phyloP scores from a whole-genome alignment of 2,888 invertebrate species.

The Tolmerus cingulatus region DNA sequence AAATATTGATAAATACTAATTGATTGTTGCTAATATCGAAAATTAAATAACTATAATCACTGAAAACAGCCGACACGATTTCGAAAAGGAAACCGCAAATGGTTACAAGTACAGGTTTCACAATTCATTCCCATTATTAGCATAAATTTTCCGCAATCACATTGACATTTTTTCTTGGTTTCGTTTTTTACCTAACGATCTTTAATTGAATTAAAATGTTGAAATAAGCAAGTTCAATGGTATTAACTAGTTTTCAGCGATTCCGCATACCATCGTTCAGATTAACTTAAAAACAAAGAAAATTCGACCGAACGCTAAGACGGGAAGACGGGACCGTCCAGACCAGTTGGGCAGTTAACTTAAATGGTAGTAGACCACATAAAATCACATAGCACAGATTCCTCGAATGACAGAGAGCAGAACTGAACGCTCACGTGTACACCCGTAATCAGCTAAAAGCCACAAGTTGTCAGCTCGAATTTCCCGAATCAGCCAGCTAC shows the following conservation, averaged over 20 bases:
- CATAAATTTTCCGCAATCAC: background rate
- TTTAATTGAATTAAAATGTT: background rate
- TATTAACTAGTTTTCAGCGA: background rate
- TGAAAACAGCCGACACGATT: background rate
- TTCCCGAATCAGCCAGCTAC: background rate
- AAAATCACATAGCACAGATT: background rate
- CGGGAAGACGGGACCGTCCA: background rate
- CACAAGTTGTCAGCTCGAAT: background rate
- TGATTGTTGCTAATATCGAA: background rate
- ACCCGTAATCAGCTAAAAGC: background rate
- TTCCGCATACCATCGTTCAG: background rate
- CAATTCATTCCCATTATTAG: background rate
- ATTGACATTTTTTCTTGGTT: background rate
- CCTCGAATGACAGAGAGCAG: background rate
- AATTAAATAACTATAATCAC: background rate
- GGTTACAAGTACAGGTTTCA: background rate
- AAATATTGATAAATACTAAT: background rate
- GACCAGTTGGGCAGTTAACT: background rate
- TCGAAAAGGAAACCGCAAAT: background rate
- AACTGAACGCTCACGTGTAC: slow-evolving; percentile 11
- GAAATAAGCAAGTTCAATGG: background rate
- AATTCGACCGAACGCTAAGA: background rate
- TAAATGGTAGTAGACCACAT: background rate
- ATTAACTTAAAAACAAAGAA: background rate
- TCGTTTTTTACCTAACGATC: background rate